phyloP scores from a whole-genome alignment of 2,113 vertebrate genomes.

The Tragelaphus scriptus region DNA sequence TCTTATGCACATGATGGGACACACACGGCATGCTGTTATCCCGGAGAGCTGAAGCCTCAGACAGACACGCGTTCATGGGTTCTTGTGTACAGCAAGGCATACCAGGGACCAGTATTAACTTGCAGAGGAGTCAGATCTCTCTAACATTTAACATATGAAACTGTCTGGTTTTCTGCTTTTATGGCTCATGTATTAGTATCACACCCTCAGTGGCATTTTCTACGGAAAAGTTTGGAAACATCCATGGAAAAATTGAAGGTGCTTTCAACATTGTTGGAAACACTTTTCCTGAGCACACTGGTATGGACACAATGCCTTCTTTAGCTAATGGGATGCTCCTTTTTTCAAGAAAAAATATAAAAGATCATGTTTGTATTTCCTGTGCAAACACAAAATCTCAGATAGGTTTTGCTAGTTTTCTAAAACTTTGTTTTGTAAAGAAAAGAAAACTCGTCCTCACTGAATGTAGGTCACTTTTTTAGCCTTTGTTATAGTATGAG shows the following conservation, averaged over 20 bases:
- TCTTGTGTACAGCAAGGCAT: conserved; percentile 12
- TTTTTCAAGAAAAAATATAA: neutral
- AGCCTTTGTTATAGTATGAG: neutral
- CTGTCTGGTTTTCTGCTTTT: neutral
- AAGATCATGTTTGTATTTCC: neutral
- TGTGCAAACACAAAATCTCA: neutral
- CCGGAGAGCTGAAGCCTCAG: conserved; percentile 77
- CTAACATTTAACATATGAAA: neutral
- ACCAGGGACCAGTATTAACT: neutral
- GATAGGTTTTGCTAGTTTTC: neutral
- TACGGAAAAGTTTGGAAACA: neutral
- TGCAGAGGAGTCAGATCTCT: neutral
- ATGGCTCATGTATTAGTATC: neutral
- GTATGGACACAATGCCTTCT: neutral
- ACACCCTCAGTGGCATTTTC: neutral
- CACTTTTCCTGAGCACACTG: neutral
- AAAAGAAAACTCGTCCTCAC: neutral
- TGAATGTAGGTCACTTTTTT: fast-evolving
- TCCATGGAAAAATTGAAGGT: neutral
- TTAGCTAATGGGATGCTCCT: neutral
- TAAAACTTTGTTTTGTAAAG: neutral
- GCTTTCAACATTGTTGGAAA: neutral
- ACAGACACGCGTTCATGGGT: conserved; percentile 42
- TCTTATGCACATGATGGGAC: conserved; percentile 79
- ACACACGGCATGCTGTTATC: conserved; percentile 85